These are phyloP conservation scores for Chiloscyllium plagiosum DNA, from an alignment of 2,113 vertebrate species.

Conservation along the genomic window DNA sequence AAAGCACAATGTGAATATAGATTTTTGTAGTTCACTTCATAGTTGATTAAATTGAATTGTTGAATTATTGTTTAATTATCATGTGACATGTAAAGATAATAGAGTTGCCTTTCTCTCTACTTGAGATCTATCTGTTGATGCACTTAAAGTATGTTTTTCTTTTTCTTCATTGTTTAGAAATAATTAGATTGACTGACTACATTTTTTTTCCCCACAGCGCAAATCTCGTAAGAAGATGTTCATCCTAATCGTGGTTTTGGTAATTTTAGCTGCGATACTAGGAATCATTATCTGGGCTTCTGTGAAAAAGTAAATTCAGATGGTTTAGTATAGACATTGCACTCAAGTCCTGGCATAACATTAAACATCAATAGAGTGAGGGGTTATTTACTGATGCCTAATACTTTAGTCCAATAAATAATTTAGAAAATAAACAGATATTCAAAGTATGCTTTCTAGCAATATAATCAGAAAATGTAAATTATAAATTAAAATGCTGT, in stretches of 20 bases:
- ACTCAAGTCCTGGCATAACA: background rate
- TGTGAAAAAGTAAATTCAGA: conserved; percentile 40
- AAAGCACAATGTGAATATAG: background rate
- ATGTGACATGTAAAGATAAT: background rate
- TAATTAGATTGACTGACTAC: conserved; percentile 35
- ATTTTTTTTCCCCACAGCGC: conserved; percentile 58
- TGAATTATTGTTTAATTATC: background rate
- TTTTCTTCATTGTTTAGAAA: background rate
- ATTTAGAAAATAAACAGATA: conserved; percentile 12
- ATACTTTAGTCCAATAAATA: conserved; percentile 12
- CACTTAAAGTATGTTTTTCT: background rate
- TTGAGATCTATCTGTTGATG: background rate
- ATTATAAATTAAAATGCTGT: conserved; percentile 8
- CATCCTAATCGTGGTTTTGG: conserved; percentile 71
- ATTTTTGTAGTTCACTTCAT: background rate
- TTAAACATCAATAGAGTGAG: background rate
- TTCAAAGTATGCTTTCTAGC: conserved; percentile 4
- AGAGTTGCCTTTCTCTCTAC: background rate
- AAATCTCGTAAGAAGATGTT: conserved; percentile 90
- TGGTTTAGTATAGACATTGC: background rate
- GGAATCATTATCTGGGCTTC: conserved; percentile 66
- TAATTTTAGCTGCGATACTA: conserved; percentile 56
- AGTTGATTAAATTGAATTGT: background rate
- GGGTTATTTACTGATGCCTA: background rate
- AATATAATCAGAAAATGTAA: background rate